Evolutionary conservation across 2,113 vertebrate genomes (phyloP).

Genomic region (Sceloporus undulatus): DNA sequence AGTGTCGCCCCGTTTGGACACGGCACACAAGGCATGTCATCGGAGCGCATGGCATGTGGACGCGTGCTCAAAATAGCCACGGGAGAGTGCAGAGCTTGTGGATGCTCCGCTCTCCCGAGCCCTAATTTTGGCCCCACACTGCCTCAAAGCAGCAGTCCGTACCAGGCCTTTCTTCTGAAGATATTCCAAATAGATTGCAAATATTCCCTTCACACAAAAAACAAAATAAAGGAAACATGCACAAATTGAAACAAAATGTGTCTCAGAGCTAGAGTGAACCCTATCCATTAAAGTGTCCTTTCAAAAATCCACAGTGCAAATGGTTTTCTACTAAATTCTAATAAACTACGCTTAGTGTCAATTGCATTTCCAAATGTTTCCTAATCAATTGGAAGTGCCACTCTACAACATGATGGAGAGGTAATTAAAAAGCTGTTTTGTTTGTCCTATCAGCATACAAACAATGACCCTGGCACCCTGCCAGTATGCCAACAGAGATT

Average conservation of each 20-base stretch:
- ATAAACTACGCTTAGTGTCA: neutral
- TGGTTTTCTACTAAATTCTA: neutral
- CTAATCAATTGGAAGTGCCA: constrained; percentile 31
- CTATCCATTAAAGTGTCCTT: constrained; percentile 32
- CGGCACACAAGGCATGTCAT: too few species aligned
- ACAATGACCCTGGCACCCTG: constrained; percentile 44
- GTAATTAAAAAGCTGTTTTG: constrained; percentile 49
- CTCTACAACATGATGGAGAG: constrained; percentile 29
- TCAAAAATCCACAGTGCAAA: constrained; percentile 23
- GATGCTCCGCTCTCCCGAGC: too few species aligned
- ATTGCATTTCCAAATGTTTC: constrained; percentile 9
- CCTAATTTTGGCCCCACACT: too few species aligned
- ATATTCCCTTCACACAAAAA: neutral
- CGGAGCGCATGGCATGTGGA: too few species aligned
- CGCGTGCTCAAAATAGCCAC: too few species aligned
- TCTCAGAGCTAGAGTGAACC: neutral
- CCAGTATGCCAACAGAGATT: neutral
- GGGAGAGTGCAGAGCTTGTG: too few species aligned
- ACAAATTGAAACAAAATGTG: constrained; percentile 28
- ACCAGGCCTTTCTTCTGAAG: too few species aligned
- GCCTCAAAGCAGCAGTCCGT: too few species aligned
- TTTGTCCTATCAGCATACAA: constrained; percentile 37
- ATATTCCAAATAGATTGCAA: neutral
- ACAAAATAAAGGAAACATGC: constrained; percentile 43
- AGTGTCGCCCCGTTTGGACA: too few species aligned